Percentiles rank a stretch among this genome's conserved stretches.
phyloP scores from a whole-genome alignment of 2,797 vertebrate genomes.

The Molossus alvarezi region DNA sequence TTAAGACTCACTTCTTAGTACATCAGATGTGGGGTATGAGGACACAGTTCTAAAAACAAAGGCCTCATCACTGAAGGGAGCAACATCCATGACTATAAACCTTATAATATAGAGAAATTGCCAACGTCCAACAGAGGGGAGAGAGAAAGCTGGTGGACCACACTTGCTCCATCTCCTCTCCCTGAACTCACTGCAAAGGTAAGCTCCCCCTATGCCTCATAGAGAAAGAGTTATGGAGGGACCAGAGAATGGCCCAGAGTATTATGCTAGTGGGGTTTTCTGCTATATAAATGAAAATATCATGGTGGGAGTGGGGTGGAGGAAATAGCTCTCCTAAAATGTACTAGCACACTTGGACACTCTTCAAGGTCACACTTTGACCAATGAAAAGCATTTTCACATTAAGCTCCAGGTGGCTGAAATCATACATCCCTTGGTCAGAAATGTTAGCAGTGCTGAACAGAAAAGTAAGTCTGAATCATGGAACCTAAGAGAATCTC shows the following conservation, averaged over 20 bases:
- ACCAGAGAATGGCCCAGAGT: background rate
- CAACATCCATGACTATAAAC: too few relatives aligned
- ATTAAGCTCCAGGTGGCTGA: background rate
- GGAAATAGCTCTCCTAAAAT: background rate
- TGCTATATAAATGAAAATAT: background rate
- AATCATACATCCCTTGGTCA: background rate
- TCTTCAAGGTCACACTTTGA: background rate
- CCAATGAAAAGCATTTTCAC: background rate
- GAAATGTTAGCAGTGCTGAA: background rate
- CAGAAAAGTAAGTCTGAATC: background rate
- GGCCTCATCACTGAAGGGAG: background rate
- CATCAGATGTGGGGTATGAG: background rate
- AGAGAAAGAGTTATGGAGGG: background rate
- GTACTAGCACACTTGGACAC: too few relatives aligned
- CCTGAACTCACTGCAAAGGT: background rate
- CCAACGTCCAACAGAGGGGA: background rate
- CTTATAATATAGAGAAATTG: too few relatives aligned
- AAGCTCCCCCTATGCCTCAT: background rate
- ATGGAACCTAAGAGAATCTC: background rate
- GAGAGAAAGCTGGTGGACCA: background rate
- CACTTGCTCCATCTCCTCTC: background rate
- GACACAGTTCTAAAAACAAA: background rate
- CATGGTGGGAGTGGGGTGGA: accelerated
- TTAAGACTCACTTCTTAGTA: background rate
- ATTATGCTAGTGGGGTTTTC: background rate